A percentile compares a stretch with the other conserved stretches of the same genome.
Conservation (phyloP, 2,797 vertebrate genomes). For the Siniperca obscura region DNA sequence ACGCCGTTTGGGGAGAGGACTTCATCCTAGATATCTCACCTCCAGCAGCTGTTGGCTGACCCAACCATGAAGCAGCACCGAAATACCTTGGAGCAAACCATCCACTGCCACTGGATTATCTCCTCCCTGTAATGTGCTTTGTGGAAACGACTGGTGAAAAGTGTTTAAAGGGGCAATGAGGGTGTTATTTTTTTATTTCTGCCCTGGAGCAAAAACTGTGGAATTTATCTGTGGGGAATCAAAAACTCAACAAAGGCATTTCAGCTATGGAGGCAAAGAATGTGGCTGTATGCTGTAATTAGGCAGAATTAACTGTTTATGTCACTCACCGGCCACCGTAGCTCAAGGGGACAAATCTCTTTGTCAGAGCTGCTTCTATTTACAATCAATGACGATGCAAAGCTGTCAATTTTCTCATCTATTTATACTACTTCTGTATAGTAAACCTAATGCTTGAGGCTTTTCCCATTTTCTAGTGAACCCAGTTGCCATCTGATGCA, state of each 20-base stretch:
- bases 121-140: conserved; percentile 34
- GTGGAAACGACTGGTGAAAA: conserved; percentile 43
- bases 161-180: conserved; percentile 37
- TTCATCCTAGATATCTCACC: conserved; percentile 79
- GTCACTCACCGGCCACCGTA: conserved; percentile 47
- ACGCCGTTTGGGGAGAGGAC: conserved; percentile 71
- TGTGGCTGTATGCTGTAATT: conserved; percentile 40
- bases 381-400: background rate
- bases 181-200: conserved; percentile 37
- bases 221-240: conserved; percentile 29
- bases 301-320: conserved; percentile 19
- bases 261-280: background rate
- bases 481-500: conserved; percentile 1
- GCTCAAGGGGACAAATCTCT: conserved; percentile 18
- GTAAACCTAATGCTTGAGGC: background rate
- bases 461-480: conserved; percentile 12
- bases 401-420: background rate
- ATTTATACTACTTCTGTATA: background rate
- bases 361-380: background rate
- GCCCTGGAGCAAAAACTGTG: conserved; percentile 30
- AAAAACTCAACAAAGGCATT: conserved; percentile 34
- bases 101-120: conserved; percentile 48
- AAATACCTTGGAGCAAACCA: conserved; percentile 57
- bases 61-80: conserved; percentile 52
- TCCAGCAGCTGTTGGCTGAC: conserved; percentile 74